Percentiles rank a stretch among this genome's conserved stretches.
Conservation (phyloP, 2,888 invertebrate species). For the Cryptocephalus moraei region DNA sequence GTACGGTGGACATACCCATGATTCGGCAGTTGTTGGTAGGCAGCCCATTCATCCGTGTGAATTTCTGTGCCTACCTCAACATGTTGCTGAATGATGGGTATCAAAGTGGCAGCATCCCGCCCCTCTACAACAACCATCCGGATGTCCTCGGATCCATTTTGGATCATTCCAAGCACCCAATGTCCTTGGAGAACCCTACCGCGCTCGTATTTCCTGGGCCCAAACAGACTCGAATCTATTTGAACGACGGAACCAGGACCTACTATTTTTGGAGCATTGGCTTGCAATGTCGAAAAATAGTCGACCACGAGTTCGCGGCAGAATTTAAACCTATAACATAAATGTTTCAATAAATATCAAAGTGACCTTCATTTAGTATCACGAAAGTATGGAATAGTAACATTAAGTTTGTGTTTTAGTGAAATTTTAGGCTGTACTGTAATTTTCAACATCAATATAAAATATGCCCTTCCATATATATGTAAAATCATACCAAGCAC, state of each 20-base stretch:
- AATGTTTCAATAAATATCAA: no score
- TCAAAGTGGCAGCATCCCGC: background rate
- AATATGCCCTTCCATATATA: no score
- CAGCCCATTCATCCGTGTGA: background rate
- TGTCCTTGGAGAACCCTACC: background rate
- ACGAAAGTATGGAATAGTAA: no score
- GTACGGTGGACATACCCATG: background rate
- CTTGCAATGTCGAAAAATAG: no score
- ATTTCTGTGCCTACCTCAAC: background rate
- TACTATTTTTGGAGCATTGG: background rate
- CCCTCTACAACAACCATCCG: background rate
- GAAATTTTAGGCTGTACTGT: no score
- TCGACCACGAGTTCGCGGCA: no score
- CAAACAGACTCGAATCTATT: background rate
- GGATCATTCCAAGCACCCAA: slow-evolving; percentile 1
- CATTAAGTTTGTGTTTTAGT: no score
- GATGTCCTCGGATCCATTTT: background rate
- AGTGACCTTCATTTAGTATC: no score
- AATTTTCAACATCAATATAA: no score
- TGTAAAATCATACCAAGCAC: no score
- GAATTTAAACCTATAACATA: no score
- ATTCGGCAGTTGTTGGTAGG: background rate
- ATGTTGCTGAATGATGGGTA: background rate
- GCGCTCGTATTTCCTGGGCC: background rate
- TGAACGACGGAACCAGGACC: background rate